Conservation (phyloP, 2,113 vertebrate genomes). For the Atrichornis clamosus region DNA sequence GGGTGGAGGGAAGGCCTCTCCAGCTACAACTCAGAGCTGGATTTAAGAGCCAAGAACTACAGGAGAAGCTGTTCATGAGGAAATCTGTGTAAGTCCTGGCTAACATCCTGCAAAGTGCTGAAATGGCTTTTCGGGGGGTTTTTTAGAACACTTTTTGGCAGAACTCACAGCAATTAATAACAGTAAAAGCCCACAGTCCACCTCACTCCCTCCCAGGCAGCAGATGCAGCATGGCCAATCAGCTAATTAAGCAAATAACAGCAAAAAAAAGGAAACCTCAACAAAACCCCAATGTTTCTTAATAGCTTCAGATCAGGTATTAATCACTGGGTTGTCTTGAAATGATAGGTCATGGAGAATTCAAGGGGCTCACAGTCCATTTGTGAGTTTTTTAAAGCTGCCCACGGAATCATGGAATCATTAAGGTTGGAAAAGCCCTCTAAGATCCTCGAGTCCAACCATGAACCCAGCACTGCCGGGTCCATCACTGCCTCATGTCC, state of each 20-base stretch:
- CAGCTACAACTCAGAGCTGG: not conserved
- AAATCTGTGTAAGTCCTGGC: not conserved
- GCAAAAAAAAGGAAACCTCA: not conserved
- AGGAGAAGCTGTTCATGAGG: not conserved
- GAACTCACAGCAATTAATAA: not conserved
- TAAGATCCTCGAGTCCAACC: accelerated
- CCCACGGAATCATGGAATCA: accelerated
- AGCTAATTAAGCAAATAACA: not conserved
- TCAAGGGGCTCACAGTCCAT: not conserved
- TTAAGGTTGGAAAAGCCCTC: not conserved
- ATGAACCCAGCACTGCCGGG: not conserved
- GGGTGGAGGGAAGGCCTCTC: not conserved
- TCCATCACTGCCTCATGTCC: not conserved
- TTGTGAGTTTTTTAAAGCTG: not conserved
- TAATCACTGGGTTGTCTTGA: not conserved
- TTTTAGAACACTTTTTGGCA: not conserved
- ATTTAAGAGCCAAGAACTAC: not conserved
- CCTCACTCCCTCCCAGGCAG: not conserved
- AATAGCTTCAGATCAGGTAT: not conserved
- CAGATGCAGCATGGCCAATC: not conserved
- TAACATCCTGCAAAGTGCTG: not conserved
- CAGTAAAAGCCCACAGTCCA: not conserved
- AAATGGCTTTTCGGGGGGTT: not conserved
- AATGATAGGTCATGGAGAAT: not conserved
- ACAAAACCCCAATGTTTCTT: not conserved